Evolutionary conservation across 2,113 vertebrate species (phyloP).

Genomic region (Prionailurus viverrinus): DNA sequence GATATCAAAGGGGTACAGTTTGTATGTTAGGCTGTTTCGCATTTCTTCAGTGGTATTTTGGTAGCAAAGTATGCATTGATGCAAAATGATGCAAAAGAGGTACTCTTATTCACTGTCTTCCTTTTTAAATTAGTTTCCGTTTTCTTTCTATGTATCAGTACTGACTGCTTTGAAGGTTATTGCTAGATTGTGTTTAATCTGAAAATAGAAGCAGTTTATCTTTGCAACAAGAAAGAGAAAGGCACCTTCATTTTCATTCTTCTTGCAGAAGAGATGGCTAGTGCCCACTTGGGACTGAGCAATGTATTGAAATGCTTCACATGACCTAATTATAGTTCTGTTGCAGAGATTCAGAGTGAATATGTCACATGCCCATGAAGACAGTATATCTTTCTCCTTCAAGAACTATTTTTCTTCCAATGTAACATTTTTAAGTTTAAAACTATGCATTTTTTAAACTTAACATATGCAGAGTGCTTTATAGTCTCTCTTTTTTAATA

Average conservation of each 20-base stretch:
- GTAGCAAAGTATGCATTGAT: neutral
- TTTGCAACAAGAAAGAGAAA: conserved; percentile 70
- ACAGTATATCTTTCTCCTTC: conserved; percentile 51
- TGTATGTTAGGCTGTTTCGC: neutral
- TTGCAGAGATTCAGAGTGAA: conserved; percentile 20
- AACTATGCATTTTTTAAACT: neutral
- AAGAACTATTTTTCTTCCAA: conserved; percentile 41
- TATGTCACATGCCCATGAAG: conserved; percentile 8
- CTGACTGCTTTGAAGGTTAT: conserved; percentile 67
- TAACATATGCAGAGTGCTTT: neutral
- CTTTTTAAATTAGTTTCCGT: conserved; percentile 54
- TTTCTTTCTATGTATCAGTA: conserved; percentile 53
- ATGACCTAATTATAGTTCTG: conserved; percentile 64
- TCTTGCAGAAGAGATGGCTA: conserved; percentile 34
- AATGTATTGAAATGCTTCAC: conserved; percentile 63
- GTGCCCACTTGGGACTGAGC: conserved; percentile 66
- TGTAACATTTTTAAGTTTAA: conserved; percentile 47
- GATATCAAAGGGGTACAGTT: neutral
- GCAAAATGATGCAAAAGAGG: conserved; percentile 1
- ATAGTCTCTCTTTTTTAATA: conserved; percentile 1
- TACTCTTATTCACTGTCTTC: neutral
- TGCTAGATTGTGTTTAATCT: conserved; percentile 68
- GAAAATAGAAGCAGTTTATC: conserved; percentile 71
- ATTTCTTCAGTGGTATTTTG: conserved; percentile 36
- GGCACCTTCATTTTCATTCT: conserved; percentile 72